Conservation (phyloP, 2,888 invertebrate species). For the Drosophila greeni region DNA sequence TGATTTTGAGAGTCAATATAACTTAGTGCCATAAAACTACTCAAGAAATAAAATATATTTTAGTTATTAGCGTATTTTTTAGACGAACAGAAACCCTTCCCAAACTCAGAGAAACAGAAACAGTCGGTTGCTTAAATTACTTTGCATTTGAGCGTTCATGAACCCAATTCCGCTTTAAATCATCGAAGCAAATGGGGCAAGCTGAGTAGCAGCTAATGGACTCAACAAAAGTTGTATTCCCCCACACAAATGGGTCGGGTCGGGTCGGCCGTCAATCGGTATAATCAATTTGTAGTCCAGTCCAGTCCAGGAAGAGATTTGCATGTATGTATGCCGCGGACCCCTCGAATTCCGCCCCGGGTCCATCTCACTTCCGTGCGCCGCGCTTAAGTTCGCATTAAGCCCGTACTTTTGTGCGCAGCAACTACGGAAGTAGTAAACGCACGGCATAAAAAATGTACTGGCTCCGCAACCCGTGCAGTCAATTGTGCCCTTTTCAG, state of each 20-base stretch:
- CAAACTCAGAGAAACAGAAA: not conserved
- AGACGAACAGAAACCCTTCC: not conserved
- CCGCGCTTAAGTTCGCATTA: slow-evolving; percentile 2
- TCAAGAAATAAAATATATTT: not conserved
- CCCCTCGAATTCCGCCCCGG: not conserved
- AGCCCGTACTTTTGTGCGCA: slow-evolving; percentile 10
- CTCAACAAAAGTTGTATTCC: slow-evolving; percentile 12
- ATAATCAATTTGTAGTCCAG: slow-evolving; percentile 30
- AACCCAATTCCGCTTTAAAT: slow-evolving; percentile 8
- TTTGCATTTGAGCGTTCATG: slow-evolving; percentile 1
- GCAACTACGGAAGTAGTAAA: slow-evolving; percentile 36
- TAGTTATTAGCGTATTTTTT: not conserved
- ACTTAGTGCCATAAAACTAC: no score
- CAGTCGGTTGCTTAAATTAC: not conserved
- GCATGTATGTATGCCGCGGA: slow-evolving; percentile 13
- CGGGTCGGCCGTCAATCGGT: slow-evolving; percentile 2
- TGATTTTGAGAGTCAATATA: not conserved
- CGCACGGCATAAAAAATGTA: slow-evolving; percentile 36
- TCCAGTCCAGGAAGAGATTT: slow-evolving; percentile 17
- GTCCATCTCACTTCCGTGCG: not conserved
- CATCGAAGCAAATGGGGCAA: slow-evolving; percentile 22
- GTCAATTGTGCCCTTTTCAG: slow-evolving; percentile 36
- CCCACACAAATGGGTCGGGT: not conserved
- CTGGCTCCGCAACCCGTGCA: slow-evolving; percentile 35
- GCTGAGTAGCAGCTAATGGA: slow-evolving; percentile 20